Base-by-base conservation (phyloP, 2,113 vertebrate species). In the Orthochromis indermauri region DNA sequence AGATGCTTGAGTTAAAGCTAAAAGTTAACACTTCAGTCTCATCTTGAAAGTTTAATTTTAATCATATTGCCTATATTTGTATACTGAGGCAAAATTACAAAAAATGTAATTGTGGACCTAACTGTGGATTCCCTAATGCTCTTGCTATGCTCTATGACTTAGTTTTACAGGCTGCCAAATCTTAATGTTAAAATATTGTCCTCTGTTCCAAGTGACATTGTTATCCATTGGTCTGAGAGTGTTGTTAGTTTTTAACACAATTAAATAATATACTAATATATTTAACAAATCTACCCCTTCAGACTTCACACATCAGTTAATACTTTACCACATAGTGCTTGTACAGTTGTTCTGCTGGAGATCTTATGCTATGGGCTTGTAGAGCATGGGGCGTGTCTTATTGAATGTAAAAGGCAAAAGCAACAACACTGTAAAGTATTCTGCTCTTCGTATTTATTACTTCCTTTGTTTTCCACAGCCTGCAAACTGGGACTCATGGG, bases 401-500 rank as follows among this genome's bases (percentile, higher is more conserved):
- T 3, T 80, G 17, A 86, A 88, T 88, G 59, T 71, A 78, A 28
- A 10, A 19, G 24, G 12, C 5, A 17, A 54, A 59, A 45, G 5
- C 37, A 54, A 47, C 9, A 11, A 14, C 17, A 11, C 1, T 63
- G 63, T 45, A 4, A 19, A 8, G 13, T 33, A 13, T 54, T 53
- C 26, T 17, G 16, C 49, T 63, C 5, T 54, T 87, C 5, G 88
- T 8, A 86, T 59, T 4, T 73, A n/a, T 57, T 88, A 4, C 35
- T 79, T 82, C 12, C 17, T 88, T 26, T 90, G 1, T 87, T 91
- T 68, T 82, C 59, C 12, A 80, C 90, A 95, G 94, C 86, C 92
- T 59, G 89, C 90, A 86, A 93, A 94, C 91, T 95, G 94, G 94
- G 95, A 96, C 59, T 95, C 95, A 51, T 95, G 94, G 95, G 95